phyloP scores from a whole-genome alignment of 2,797 vertebrate genomes.

The Cichlasoma orientale region DNA sequence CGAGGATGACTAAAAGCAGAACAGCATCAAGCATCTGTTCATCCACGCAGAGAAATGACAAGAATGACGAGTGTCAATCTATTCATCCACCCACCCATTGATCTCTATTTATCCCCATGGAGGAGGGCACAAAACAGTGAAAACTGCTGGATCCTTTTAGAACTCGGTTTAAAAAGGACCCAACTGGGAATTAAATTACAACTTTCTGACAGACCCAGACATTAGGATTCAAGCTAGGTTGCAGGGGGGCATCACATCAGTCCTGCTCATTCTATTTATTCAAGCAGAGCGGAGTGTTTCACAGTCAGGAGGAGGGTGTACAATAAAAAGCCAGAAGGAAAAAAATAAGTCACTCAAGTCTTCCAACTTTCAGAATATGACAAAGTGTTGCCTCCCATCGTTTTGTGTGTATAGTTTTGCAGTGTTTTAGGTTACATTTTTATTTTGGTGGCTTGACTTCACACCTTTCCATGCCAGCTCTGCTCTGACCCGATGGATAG shows the following conservation, averaged over 20 bases:
- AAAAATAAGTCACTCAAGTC: background rate
- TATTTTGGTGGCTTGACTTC: background rate
- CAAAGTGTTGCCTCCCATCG: background rate
- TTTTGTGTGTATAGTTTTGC: background rate
- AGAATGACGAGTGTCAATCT: slow-evolving; percentile 14
- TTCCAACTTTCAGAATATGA: background rate
- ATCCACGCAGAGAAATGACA: background rate
- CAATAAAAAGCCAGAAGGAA: background rate
- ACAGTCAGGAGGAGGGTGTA: background rate
- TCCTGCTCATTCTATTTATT: background rate
- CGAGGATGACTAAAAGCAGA: slow-evolving; percentile 1
- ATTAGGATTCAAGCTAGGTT: background rate
- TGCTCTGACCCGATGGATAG: background rate
- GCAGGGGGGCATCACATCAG: background rate
- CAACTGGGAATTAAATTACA: slow-evolving; percentile 12
- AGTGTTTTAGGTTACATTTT: background rate
- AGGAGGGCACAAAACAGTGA: slow-evolving; percentile 1
- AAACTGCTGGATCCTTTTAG: background rate
- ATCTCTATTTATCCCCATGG: background rate
- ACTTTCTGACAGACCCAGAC: slow-evolving; percentile 6
- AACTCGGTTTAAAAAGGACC: background rate
- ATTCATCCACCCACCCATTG: slow-evolving; percentile 10
- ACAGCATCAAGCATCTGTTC: slow-evolving; percentile 7
- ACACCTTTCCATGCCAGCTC: background rate
- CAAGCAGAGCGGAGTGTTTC: background rate